phyloP scores from a whole-genome alignment of 2,888 invertebrate genomes.

The Ashinkailepas kermadecensis region DNA sequence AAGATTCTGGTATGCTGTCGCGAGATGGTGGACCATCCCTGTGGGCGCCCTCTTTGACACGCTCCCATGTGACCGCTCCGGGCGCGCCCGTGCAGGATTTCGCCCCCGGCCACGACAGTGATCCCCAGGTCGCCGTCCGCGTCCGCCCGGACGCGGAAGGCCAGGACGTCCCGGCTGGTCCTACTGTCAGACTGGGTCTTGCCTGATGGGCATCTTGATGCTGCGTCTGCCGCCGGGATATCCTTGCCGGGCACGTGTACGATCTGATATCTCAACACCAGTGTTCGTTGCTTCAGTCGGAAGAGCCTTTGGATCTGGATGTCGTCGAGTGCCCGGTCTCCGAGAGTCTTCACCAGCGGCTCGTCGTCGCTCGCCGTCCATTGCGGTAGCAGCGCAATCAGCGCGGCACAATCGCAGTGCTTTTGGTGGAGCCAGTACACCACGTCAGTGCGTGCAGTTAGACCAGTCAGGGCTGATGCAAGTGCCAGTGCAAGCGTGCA shows the following conservation, averaged over 20 bases:
- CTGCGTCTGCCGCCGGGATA: constrained; percentile 24
- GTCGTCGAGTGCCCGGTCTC: neutral
- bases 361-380: constrained; percentile 22
- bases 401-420: constrained; percentile 21
- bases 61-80: constrained; percentile 23
- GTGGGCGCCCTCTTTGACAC: constrained; percentile 22
- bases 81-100: neutral
- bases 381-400: neutral
- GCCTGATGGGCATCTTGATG: constrained; percentile 16
- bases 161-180: constrained; percentile 21
- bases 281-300: constrained; percentile 21
- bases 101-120: neutral
- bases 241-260: constrained; percentile 21
- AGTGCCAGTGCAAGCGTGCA: no score
- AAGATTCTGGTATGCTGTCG: constrained; percentile 16
- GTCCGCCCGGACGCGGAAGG: constrained; percentile 13
- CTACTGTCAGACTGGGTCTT: constrained; percentile 6
- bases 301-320: neutral
- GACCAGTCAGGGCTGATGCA: constrained; percentile 24
- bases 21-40: constrained; percentile 21
- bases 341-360: neutral
- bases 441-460: neutral
- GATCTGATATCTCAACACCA: constrained; percentile 23
- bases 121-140: constrained; percentile 15
- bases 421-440: constrained; percentile 24